Percentiles rank a stretch among this genome's conserved stretches.
Evolutionary conservation across 1,140 invertebrate genomes (phyloP).

Genomic region (Papilio polytes): DNA sequence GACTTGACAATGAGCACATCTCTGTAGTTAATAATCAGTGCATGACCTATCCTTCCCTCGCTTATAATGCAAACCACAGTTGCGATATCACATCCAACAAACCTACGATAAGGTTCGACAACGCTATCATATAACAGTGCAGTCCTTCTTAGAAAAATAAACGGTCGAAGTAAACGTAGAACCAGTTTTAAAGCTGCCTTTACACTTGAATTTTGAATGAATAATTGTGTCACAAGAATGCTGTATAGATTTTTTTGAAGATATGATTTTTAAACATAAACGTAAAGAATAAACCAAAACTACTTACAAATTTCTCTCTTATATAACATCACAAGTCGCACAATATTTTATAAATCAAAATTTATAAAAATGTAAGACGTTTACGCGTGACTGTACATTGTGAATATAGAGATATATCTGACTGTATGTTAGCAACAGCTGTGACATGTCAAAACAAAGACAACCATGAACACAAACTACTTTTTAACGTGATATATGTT

Average conservation of each 20-base stretch:
- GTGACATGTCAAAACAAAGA: not conserved
- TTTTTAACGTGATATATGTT: not conserved
- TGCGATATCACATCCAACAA: slow-evolving; percentile 23
- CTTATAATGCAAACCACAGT: slow-evolving; percentile 28
- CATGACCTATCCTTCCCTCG: slow-evolving; percentile 31
- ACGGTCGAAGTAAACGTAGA: not conserved
- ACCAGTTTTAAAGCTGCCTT: not conserved
- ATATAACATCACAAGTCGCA: slow-evolving; percentile 17
- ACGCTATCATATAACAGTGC: not conserved
- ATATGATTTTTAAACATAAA: no score
- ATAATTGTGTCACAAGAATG: not conserved
- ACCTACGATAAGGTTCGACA: not conserved
- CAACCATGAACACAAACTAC: slow-evolving; percentile 28
- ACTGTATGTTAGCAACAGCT: not conserved
- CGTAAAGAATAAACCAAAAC: no score
- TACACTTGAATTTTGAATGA: not conserved
- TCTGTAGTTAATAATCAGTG: slow-evolving; percentile 38
- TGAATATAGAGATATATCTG: not conserved
- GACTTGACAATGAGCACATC: slow-evolving; percentile 1
- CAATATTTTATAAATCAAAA: slow-evolving; percentile 19
- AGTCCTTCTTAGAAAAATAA: not conserved
- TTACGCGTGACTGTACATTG: slow-evolving; percentile 18
- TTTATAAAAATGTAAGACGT: slow-evolving; percentile 20
- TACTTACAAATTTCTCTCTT: not conserved
- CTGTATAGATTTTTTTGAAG: not conserved